Conservation (phyloP, 2,113 vertebrate genomes). For the Chrysochloris asiatica region DNA sequence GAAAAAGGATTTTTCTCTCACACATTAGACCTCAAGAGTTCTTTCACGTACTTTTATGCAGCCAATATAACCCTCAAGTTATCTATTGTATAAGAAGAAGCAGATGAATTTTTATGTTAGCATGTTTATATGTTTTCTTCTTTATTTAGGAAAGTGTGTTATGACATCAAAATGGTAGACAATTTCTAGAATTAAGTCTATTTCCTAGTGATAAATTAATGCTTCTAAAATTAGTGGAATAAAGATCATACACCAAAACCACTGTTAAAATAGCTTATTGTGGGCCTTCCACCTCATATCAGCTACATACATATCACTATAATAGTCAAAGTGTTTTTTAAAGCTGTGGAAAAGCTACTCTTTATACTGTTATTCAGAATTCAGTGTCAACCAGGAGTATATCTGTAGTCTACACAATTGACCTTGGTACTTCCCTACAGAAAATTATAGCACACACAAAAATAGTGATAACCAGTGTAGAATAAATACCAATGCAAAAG, state of each 20-base stretch:
- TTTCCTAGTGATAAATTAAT: background rate
- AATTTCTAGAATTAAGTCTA: background rate
- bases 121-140: too few relatives aligned
- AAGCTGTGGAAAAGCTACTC: background rate
- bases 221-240: background rate
- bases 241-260: background rate
- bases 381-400: background rate
- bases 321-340: background rate
- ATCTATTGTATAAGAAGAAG: background rate
- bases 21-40: background rate
- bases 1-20: background rate
- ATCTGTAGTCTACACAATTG: too few relatives aligned
- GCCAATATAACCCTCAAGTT: too few relatives aligned
- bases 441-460: background rate
- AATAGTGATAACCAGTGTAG: background rate
- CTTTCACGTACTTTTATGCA: background rate
- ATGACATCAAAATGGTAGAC: background rate
- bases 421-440: background rate
- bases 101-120: background rate
- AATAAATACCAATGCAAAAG: background rate
- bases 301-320: background rate
- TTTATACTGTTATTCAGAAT: background rate
- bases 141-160: background rate
- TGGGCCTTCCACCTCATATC: background rate
- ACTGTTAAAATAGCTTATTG: background rate